Base-by-base conservation (phyloP, 2,888 invertebrate genomes). In the Agonopterix subpropinquella region DNA sequence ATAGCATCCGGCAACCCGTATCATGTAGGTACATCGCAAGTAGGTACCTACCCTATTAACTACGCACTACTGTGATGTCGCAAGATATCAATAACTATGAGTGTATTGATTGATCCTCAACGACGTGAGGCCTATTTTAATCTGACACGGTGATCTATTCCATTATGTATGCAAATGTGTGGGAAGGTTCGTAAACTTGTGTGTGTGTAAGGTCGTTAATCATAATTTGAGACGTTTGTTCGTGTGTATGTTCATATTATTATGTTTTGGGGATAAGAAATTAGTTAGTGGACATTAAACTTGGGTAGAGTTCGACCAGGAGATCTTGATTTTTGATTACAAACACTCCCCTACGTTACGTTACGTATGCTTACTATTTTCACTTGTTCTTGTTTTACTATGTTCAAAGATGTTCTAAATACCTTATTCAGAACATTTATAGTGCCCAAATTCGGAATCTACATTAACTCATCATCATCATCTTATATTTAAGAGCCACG, bases 251-350 rank as follows among this genome's bases (percentile, higher is more conserved):
- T 73, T 81, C 83, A 82, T 78, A 84, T 87, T 88, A 89, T 88
- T 86, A 88, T 86, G 86, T 88, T 89, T 88, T 79, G 85, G 86
- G 88, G 87, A 89, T 89, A 89, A 89, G 89, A 89, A 89, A 89
- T 89, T 89, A 89, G 89, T 88, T 86, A 83, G 88, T 86, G 88
- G 88, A 88, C 88, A 87, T 88, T 83, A 88, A 88, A 87, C 80
- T 88, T 85, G 62, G 58, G 53, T 67, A 52, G 54, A 73, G 66
- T 57, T 41, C 46, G 69, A 53, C 13, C 15, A 36, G 45, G 18
- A 41, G 5, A 42, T 75, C 61, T 77, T 80, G 77, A 63, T 28
- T 28, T 28, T 28, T 28, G 5, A 28, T 7, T 28, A 7, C 28
- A 28, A 28, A 28, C 28, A 7, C 18, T 18, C 4, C 18, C 18